Conservation (phyloP, 2,888 invertebrate species). For the Caenorhabditis plicata region DNA sequence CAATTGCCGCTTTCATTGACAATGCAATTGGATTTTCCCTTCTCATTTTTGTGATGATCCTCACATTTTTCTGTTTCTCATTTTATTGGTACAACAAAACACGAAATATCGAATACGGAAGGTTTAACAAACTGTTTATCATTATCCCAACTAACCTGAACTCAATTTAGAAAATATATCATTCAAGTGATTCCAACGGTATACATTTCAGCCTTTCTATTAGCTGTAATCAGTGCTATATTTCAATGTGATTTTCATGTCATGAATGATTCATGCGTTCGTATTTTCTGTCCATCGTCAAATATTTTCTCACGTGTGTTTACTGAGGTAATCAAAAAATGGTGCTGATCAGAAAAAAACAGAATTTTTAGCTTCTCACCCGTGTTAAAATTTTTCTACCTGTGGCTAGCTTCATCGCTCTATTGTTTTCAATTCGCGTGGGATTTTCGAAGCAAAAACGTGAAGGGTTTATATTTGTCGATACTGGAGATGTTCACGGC, state of each 20-base stretch:
- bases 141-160: neutral
- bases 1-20: slow-evolving; percentile 27
- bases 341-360: neutral
- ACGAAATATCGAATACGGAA: slow-evolving; percentile 17
- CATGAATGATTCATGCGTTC: slow-evolving; percentile 15
- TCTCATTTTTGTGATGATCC: slow-evolving; percentile 25
- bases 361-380: slow-evolving; percentile 7
- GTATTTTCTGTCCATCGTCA: slow-evolving; percentile 21
- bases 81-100: slow-evolving; percentile 32
- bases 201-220: slow-evolving; percentile 15
- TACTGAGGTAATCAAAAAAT: slow-evolving; percentile 8
- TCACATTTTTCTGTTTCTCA: slow-evolving; percentile 30
- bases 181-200: slow-evolving; percentile 17
- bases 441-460: slow-evolving; percentile 16
- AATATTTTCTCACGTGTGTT: slow-evolving; percentile 22
- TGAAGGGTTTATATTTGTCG: slow-evolving; percentile 22
- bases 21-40: slow-evolving; percentile 22
- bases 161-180: slow-evolving; percentile 13
- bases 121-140: neutral
- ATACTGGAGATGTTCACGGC: slow-evolving; percentile 21
- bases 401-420: slow-evolving; percentile 12
- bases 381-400: slow-evolving; percentile 16
- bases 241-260: slow-evolving; percentile 31
- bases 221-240: slow-evolving; percentile 19
- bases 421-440: slow-evolving; percentile 21